Conservation (phyloP, 2,797 vertebrate species). For the Eremophila alpestris region DNA sequence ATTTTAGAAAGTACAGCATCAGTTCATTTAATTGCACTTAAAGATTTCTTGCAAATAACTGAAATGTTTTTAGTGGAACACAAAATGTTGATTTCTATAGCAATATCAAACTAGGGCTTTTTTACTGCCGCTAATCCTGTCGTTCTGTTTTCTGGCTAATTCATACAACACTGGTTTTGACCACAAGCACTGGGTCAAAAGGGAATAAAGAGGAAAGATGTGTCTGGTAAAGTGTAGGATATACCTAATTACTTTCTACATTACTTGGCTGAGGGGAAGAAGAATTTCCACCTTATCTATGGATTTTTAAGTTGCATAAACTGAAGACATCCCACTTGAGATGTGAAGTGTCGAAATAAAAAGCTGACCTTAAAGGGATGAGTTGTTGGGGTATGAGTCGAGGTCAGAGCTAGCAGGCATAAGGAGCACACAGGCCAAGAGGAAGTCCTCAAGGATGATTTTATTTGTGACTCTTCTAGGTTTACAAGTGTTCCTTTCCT, state of each 20-base stretch:
- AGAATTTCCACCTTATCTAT: not conserved
- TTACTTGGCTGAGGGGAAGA: not conserved
- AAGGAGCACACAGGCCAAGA: too few relatives aligned
- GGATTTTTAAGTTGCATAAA: not conserved
- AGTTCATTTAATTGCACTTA: not conserved
- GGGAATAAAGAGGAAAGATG: not conserved
- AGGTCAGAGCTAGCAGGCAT: not conserved
- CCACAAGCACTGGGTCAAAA: fast-evolving
- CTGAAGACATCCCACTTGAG: not conserved
- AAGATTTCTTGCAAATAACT: not conserved
- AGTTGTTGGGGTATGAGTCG: fast-evolving
- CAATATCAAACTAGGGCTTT: not conserved
- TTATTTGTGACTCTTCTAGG: too few relatives aligned
- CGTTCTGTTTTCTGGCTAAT: not conserved
- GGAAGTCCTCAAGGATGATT: fast-evolving
- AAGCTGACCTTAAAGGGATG: not conserved
- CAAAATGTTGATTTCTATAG: not conserved
- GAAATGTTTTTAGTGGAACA: not conserved
- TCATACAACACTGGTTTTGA: not conserved
- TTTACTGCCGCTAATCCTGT: not conserved
- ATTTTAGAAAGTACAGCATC: not conserved
- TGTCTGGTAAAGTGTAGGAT: too few relatives aligned
- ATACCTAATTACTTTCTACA: not conserved
- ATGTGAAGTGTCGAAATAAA: fast-evolving
- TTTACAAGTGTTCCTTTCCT: not conserved